These are phyloP conservation scores for Drosophila tropicalis DNA, from an alignment of 1,140 invertebrate genomes.

Conservation along the genomic window DNA sequence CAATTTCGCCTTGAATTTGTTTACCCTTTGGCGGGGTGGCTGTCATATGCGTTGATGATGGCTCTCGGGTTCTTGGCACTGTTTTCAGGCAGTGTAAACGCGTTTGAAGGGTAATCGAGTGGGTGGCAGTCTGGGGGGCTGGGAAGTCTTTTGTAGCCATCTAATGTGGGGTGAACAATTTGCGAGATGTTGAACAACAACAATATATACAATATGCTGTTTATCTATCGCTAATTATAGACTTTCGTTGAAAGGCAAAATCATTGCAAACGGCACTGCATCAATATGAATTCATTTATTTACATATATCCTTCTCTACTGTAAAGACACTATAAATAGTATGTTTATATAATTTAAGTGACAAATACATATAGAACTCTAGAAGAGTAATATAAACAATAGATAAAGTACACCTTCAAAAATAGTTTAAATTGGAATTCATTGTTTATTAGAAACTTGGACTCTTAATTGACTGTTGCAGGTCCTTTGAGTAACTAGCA, in stretches of 20 bases:
- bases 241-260: background rate
- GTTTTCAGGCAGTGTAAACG: background rate
- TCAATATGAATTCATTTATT: background rate
- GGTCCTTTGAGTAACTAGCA: too few relatives aligned
- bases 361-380: too few relatives aligned
- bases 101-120: too few relatives aligned
- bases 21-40: slow-evolving; percentile 65
- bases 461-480: too few relatives aligned
- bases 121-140: background rate
- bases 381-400: too few relatives aligned
- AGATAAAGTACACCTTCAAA: too few relatives aligned
- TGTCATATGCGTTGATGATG: slow-evolving; percentile 44
- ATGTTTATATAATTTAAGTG: too few relatives aligned
- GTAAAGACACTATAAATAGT: too few relatives aligned
- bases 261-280: background rate
- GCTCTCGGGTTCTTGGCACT: slow-evolving; percentile 19
- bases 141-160: slow-evolving; percentile 49
- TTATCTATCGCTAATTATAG: slow-evolving; percentile 60
- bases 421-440: too few relatives aligned
- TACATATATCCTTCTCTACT: too few relatives aligned
- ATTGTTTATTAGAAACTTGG: too few relatives aligned
- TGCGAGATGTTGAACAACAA: slow-evolving; percentile 29
- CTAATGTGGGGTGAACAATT: slow-evolving; percentile 56
- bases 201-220: slow-evolving; percentile 35
- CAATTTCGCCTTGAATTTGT: slow-evolving; percentile 79